phyloP scores from a whole-genome alignment of 2,797 vertebrate genomes.

The Spatula versicolor region DNA sequence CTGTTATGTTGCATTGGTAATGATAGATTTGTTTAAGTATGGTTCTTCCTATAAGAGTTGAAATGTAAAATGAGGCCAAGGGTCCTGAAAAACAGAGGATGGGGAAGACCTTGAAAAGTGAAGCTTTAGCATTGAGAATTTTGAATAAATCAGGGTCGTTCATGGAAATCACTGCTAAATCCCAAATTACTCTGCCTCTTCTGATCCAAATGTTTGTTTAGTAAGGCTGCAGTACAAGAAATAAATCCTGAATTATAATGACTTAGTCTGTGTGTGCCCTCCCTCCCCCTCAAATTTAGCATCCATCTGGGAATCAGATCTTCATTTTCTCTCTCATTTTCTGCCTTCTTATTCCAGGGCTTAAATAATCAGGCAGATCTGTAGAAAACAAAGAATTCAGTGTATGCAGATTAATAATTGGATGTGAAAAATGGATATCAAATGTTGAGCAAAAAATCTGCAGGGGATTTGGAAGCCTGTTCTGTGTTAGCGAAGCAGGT shows the following conservation, averaged over 20 bases:
- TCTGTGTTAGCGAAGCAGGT: neutral
- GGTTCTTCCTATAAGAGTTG: neutral
- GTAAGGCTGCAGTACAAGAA: slow-evolving; percentile 2
- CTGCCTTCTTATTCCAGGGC: slow-evolving; percentile 37
- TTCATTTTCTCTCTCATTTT: slow-evolving; percentile 52
- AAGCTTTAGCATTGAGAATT: neutral
- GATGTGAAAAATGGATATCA: slow-evolving; percentile 35
- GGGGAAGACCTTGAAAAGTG: slow-evolving; percentile 7
- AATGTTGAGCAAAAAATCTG: slow-evolving; percentile 1
- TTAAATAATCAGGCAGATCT: slow-evolving; percentile 40
- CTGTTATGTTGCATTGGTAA: neutral
- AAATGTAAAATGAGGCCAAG: neutral
- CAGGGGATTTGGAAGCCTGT: slow-evolving; percentile 16
- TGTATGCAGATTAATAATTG: slow-evolving; percentile 48
- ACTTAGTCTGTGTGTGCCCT: neutral
- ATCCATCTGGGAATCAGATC: slow-evolving; percentile 56
- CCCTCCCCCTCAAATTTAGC: slow-evolving; percentile 26
- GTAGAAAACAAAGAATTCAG: slow-evolving; percentile 31
- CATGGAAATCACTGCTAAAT: slow-evolving; percentile 6
- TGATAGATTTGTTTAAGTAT: neutral
- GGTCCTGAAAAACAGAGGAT: neutral
- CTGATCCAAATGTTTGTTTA: slow-evolving; percentile 25
- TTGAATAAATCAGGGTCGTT: slow-evolving; percentile 1
- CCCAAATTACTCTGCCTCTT: neutral
- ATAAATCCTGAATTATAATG: slow-evolving; percentile 39